Evolutionary conservation across 2,113 vertebrate genomes (phyloP).

Genomic region (Argyrosomus japonicus): DNA sequence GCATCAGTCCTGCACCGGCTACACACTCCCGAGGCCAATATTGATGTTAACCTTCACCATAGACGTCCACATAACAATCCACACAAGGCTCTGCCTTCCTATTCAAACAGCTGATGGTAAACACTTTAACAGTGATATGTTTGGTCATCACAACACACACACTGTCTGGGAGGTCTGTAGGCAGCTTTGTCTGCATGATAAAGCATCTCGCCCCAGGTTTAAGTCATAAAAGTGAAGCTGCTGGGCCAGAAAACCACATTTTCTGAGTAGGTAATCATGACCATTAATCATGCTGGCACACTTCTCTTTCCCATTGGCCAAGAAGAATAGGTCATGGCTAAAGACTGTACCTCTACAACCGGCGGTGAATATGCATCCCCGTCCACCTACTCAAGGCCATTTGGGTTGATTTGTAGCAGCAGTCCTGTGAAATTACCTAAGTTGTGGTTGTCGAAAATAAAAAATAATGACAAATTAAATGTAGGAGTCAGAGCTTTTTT

Average conservation of each 20-base stretch:
- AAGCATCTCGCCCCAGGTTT: constrained; percentile 76
- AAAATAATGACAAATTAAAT: constrained; percentile 50
- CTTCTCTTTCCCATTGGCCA: constrained; percentile 78
- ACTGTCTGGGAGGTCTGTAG: constrained; percentile 59
- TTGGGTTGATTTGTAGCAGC: constrained; percentile 60
- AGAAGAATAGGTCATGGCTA: constrained; percentile 80
- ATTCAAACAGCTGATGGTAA: constrained; percentile 41
- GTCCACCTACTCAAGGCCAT: constrained; percentile 64
- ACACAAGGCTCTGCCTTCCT: constrained; percentile 4
- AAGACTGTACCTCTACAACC: constrained; percentile 60
- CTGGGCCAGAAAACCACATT: constrained; percentile 86
- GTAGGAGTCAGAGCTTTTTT: constrained; percentile 2
- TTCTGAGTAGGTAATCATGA: constrained; percentile 87
- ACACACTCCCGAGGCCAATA: constrained; percentile 6
- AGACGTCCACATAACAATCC: constrained; percentile 32
- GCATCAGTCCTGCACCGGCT: constrained; percentile 21
- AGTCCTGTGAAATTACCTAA: constrained; percentile 66
- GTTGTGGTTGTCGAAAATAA: constrained; percentile 50
- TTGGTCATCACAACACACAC: constrained; percentile 43
- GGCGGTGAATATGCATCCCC: constrained; percentile 60
- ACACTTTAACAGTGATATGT: constrained; percentile 42
- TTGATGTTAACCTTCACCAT: constrained; percentile 35
- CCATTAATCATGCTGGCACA: constrained; percentile 86
- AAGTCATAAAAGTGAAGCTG: constrained; percentile 86
- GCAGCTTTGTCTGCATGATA: constrained; percentile 72